Percentiles rank a stretch among this genome's conserved stretches.
These are phyloP conservation scores for Hoplodrina blanda DNA, from an alignment of 2,888 invertebrate genomes.

Conservation along the genomic window DNA sequence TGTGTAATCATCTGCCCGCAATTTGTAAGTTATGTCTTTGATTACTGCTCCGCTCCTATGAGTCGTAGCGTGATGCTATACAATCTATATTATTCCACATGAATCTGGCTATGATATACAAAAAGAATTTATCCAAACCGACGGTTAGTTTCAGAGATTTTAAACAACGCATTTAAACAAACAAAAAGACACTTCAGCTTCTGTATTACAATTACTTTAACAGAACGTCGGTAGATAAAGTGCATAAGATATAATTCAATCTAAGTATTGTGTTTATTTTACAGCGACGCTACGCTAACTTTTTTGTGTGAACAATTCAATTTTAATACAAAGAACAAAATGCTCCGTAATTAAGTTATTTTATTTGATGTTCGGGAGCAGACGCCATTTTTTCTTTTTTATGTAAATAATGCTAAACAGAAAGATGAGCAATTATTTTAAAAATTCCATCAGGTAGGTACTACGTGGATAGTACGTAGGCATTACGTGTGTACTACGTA, in stretches of 20 bases:
- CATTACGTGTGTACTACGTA: too few relatives aligned
- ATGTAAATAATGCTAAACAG: neutral
- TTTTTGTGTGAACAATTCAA: neutral
- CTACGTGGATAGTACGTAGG: too few relatives aligned
- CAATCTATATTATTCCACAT: too few relatives aligned
- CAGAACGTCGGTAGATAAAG: conserved; percentile 29
- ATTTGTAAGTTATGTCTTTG: too few relatives aligned
- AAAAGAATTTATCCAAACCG: too few relatives aligned
- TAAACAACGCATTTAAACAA: too few relatives aligned
- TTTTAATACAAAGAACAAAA: conserved; percentile 13
- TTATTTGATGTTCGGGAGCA: neutral
- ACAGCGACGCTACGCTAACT: conserved; percentile 1
- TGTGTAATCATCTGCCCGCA: too few relatives aligned
- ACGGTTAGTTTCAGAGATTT: too few relatives aligned
- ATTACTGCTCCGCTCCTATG: too few relatives aligned
- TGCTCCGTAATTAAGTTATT: neutral
- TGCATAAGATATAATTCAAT: conserved; percentile 28
- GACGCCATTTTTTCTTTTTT: neutral
- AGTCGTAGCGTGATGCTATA: too few relatives aligned
- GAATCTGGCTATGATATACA: too few relatives aligned
- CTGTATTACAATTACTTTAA: conserved; percentile 14
- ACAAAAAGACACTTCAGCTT: too few relatives aligned
- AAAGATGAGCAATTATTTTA: neutral
- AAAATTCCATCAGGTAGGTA: neutral
- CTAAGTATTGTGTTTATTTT: conserved; percentile 5